Conservation (phyloP, 2,797 vertebrate genomes). For the Sebastes goodei region DNA sequence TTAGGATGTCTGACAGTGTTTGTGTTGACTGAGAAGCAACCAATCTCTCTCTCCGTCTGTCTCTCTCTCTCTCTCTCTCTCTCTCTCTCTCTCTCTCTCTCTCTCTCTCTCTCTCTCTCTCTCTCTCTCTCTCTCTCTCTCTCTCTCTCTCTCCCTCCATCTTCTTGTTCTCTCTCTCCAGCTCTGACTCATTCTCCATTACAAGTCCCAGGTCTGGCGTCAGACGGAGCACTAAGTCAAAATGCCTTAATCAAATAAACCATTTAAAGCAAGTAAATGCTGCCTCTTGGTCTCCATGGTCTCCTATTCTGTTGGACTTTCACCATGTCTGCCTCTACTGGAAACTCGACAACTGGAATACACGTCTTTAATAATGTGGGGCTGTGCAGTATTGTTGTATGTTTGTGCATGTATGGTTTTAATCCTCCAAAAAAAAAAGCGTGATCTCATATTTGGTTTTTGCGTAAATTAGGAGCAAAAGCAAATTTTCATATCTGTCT, state of each 20-base stretch:
- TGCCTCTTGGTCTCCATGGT: slow-evolving; percentile 48
- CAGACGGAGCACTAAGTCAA: slow-evolving; percentile 60
- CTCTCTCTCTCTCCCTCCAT: slow-evolving; percentile 31
- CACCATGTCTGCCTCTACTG: slow-evolving; percentile 37
- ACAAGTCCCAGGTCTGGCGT: slow-evolving; percentile 67
- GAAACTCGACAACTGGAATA: slow-evolving; percentile 24
- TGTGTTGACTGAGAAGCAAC: slow-evolving; percentile 45
- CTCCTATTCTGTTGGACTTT: slow-evolving; percentile 43
- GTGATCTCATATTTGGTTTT: slow-evolving; percentile 35
- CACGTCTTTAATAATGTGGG: slow-evolving; percentile 3
- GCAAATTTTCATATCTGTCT: slow-evolving; percentile 20
- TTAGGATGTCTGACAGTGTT: slow-evolving; percentile 42
- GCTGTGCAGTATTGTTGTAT: slow-evolving; percentile 10
- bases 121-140: slow-evolving; percentile 34
- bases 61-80: slow-evolving; percentile 29
- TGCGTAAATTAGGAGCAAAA: slow-evolving; percentile 19
- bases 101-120: slow-evolving; percentile 33
- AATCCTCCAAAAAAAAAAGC: neutral
- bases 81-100: slow-evolving; percentile 44
- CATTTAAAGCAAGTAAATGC: slow-evolving; percentile 57
- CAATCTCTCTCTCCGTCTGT: slow-evolving; percentile 23
- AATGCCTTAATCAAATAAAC: slow-evolving; percentile 71
- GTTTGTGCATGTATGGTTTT: slow-evolving; percentile 35
- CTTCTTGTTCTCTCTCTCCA: slow-evolving; percentile 46
- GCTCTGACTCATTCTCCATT: slow-evolving; percentile 77